Conservation (phyloP, 2,888 invertebrate genomes). For the Pteria penguin region DNA sequence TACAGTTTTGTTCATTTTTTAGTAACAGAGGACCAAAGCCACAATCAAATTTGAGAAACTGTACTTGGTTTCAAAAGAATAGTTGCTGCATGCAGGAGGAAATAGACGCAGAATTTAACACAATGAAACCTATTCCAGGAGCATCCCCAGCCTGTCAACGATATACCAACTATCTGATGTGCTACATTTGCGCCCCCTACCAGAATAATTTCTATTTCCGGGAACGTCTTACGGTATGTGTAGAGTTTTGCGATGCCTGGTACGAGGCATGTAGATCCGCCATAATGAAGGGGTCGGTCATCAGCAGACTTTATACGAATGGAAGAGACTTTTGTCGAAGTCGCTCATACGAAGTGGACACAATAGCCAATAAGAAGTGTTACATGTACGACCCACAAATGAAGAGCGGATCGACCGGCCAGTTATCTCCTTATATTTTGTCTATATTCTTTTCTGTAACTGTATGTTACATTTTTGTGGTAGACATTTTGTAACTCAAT, state of each 20-base stretch:
- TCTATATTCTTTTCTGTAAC: too few relatives aligned
- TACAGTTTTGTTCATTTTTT: constrained; percentile 79
- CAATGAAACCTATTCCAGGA: constrained; percentile 79
- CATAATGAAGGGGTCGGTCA: constrained; percentile 78
- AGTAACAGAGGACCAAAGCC: constrained; percentile 78
- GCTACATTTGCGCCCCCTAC: constrained; percentile 80
- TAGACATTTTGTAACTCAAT: too few relatives aligned
- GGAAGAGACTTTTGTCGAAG: constrained; percentile 78
- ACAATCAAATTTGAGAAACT: constrained; percentile 78
- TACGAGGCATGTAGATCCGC: constrained; percentile 78
- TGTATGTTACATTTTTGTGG: too few relatives aligned
- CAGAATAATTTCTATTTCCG: constrained; percentile 77
- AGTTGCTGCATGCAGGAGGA: constrained; percentile 80
- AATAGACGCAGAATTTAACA: constrained; percentile 78
- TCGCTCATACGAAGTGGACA: constrained; percentile 75
- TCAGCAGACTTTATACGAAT: constrained; percentile 74
- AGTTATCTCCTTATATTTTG: too few relatives aligned
- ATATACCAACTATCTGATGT: constrained; percentile 80
- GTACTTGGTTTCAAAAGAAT: constrained; percentile 79
- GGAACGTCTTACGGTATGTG: constrained; percentile 78
- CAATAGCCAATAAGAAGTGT: constrained; percentile 66
- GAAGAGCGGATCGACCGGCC: too few relatives aligned
- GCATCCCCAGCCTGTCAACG: constrained; percentile 77
- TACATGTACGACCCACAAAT: constrained; percentile 68
- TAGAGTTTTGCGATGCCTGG: constrained; percentile 78